phyloP scores from a whole-genome alignment of 2,797 vertebrate species.

The Tiaroga cobitis region DNA sequence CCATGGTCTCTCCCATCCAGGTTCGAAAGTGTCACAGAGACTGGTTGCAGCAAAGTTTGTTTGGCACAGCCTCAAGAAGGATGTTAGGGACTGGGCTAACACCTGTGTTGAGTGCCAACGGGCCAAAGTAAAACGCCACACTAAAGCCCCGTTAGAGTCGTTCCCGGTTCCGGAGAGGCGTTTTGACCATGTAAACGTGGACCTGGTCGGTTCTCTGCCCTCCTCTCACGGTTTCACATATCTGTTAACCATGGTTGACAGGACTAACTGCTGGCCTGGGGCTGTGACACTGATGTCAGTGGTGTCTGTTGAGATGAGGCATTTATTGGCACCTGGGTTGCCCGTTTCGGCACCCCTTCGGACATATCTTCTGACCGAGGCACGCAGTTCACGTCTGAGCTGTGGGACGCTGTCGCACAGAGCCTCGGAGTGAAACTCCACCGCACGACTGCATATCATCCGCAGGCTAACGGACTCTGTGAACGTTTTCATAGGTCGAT shows the following conservation, averaged over 20 bases:
- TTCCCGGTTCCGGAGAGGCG: background rate
- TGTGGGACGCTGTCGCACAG: too few relatives aligned
- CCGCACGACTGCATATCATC: too few relatives aligned
- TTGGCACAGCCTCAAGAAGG: conserved; percentile 41
- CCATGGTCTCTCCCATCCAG: conserved; percentile 27
- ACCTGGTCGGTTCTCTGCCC: conserved; percentile 29
- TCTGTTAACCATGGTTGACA: background rate
- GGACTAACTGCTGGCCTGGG: background rate
- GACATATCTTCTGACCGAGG: too few relatives aligned
- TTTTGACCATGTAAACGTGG: conserved; percentile 41
- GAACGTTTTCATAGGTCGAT: too few relatives aligned
- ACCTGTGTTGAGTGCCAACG: conserved; percentile 33
- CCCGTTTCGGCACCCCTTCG: too few relatives aligned
- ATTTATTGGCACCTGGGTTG: too few relatives aligned
- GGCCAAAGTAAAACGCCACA: conserved; percentile 23
- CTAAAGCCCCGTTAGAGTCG: background rate
- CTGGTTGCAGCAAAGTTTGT: conserved; percentile 35
- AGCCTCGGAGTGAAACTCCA: too few relatives aligned
- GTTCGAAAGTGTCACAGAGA: background rate
- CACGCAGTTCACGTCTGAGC: too few relatives aligned
- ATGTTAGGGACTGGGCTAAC: background rate
- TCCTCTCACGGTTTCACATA: background rate
- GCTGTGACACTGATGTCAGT: background rate
- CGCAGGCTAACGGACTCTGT: too few relatives aligned
- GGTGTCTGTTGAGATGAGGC: background rate